Percentiles rank a stretch among this genome's conserved stretches.
Conservation (phyloP, 2,888 invertebrate genomes). For the Leucoptera coffeella region DNA sequence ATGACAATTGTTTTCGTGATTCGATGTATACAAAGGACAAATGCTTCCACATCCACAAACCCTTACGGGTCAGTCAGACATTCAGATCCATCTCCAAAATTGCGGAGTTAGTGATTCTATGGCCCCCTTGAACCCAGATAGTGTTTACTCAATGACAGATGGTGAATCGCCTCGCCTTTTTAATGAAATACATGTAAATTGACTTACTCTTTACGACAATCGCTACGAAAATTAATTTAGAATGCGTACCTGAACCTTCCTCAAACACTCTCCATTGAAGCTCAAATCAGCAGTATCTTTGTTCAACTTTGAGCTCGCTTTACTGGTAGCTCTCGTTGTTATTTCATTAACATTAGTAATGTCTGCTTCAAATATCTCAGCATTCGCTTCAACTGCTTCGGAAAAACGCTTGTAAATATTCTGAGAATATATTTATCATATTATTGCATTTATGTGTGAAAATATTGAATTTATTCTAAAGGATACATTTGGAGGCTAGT, state of each 20-base stretch:
- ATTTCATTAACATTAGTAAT: conserved; percentile 17
- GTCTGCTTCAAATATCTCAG: conserved; percentile 27
- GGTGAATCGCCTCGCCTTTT: too few relatives aligned
- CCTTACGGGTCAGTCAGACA: too few relatives aligned
- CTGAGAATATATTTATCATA: conserved; percentile 14
- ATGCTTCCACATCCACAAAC: too few relatives aligned
- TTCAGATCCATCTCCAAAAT: too few relatives aligned
- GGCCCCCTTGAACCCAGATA: too few relatives aligned
- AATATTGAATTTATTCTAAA: not conserved
- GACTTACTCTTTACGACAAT: too few relatives aligned
- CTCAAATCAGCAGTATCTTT: conserved; percentile 20
- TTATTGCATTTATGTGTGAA: not conserved
- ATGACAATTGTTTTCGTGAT: too few relatives aligned
- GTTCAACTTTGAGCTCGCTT: conserved; percentile 16
- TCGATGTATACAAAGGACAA: too few relatives aligned
- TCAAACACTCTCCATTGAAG: conserved; percentile 21
- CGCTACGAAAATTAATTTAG: too few relatives aligned
- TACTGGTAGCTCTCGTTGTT: conserved; percentile 16
- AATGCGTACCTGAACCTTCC: conserved; percentile 16
- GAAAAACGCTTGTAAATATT: conserved; percentile 32
- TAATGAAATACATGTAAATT: too few relatives aligned
- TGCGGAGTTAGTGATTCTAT: too few relatives aligned
- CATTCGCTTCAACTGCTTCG: conserved; percentile 32
- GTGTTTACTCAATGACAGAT: too few relatives aligned
- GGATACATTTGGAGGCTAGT: not conserved